Base-by-base conservation (phyloP, 2,888 invertebrate genomes). In the Lacanobia wlatinum region DNA sequence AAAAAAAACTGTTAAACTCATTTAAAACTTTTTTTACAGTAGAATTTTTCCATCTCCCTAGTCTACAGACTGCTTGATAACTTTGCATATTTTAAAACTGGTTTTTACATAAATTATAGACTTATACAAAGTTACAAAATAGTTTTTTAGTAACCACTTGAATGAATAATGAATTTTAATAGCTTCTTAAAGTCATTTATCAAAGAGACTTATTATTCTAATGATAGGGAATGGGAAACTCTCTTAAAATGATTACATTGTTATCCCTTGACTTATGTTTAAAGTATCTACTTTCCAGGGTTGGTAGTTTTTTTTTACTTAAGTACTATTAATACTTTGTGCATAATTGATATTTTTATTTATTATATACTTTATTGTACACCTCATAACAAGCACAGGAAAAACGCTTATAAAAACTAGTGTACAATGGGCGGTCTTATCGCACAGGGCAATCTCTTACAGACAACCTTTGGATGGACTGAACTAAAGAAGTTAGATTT, bases 151-250 rank as follows among this genome's bases (percentile, higher is more conserved):
- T 40, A 66, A 8, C 46, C 46, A 4, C 6, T 58, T 65, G 12
- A n/a, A 58, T 55, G 16, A 56, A 74, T 74, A 55, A 74, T 74
- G 1, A 28, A 63, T 72, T 64, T 28, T 21, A 48, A 55, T 18
- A 55, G 53, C n/a, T 12, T 46, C 0, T 28, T 5, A 16, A 9
- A 21, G n/a, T 28, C 6, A 74, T 73, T 48, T 55, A 55, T 63
- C 23, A 63, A 14, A 59, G 0, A 21, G 21, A n/a, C 8, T 21
- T 52, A 43, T 18, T 2, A 34, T 16, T 21, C n/a, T 16, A 10
- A 43, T 65, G 28, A 7, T 56, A 38, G 28, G 28, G 28, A 28
- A 28, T 28, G 28, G 6, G 48, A 70, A 46, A 70, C 21, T 2
- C 16, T 70, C 40, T 4, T 34, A 2, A 21, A 53, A 43, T 1